These are phyloP conservation scores for Carollia perspicillata DNA, from an alignment of 2,113 vertebrate genomes.

Conservation along the genomic window DNA sequence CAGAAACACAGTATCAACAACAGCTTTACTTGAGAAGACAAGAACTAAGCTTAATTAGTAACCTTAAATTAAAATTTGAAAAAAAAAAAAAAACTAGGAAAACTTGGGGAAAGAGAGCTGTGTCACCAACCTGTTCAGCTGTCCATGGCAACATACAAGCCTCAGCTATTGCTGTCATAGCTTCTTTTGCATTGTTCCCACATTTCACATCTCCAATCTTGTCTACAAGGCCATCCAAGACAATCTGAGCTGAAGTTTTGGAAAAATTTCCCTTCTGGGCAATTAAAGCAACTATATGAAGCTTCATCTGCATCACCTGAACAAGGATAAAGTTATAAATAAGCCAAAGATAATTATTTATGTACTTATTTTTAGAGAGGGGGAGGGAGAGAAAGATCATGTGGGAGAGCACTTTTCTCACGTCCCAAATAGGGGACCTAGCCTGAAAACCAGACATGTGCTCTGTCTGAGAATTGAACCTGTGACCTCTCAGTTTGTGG, in stretches of 20 bases:
- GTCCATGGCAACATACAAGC: slow-evolving; percentile 94
- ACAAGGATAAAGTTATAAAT: not conserved
- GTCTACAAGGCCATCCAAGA: slow-evolving; percentile 95
- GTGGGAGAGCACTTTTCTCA: too few relatives aligned
- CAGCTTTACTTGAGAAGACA: not conserved
- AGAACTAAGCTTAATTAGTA: not conserved
- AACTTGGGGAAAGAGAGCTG: not conserved
- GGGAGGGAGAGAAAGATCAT: too few relatives aligned
- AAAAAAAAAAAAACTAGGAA: not conserved
- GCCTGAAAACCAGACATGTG: too few relatives aligned
- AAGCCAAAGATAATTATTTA: not conserved
- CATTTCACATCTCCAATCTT: slow-evolving; percentile 97
- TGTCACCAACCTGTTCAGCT: slow-evolving; percentile 91
- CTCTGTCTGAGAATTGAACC: too few relatives aligned
- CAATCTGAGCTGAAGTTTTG: slow-evolving; percentile 93
- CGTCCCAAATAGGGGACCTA: too few relatives aligned
- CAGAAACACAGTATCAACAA: not conserved
- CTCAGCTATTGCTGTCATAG: slow-evolving; percentile 93
- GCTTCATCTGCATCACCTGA: slow-evolving; percentile 99
- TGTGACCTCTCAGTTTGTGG: too few relatives aligned
- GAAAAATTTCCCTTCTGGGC: slow-evolving; percentile 95
- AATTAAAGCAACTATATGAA: slow-evolving; percentile 92
- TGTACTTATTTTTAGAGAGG: not conserved
- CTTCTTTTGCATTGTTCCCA: slow-evolving; percentile 94
- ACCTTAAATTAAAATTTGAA: not conserved